phyloP scores from a whole-genome alignment of 2,888 invertebrate genomes.

The Acleris cristana region DNA sequence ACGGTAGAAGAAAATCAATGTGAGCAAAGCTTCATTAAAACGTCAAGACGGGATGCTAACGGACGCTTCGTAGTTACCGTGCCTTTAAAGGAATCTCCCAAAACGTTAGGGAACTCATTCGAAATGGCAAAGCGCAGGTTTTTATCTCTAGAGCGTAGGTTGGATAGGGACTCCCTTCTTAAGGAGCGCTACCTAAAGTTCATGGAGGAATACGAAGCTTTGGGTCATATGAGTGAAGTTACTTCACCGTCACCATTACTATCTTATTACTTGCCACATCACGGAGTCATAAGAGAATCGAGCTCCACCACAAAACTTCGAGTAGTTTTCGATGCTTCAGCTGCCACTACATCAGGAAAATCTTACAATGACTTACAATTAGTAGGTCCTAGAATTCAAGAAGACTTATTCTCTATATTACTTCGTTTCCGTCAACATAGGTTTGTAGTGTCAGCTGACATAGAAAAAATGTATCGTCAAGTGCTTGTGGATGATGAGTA shows the following conservation, averaged over 20 bases:
- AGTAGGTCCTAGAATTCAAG: slow-evolving; percentile 40
- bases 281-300: slow-evolving; percentile 36
- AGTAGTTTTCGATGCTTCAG: slow-evolving; percentile 39
- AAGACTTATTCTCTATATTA: slow-evolving; percentile 38
- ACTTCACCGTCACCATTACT: slow-evolving; percentile 1
- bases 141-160: slow-evolving; percentile 37
- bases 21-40: slow-evolving; percentile 38
- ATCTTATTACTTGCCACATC: slow-evolving; percentile 38
- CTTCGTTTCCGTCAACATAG: slow-evolving; percentile 37
- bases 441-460: slow-evolving; percentile 35
- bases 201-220: slow-evolving; percentile 36
- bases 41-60: slow-evolving; percentile 32
- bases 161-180: slow-evolving; percentile 24
- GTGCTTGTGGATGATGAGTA: slow-evolving; percentile 32
- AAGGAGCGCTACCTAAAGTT: slow-evolving; percentile 35
- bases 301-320: slow-evolving; percentile 38
- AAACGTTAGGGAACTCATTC: slow-evolving; percentile 42
- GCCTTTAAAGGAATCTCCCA: slow-evolving; percentile 39
- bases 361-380: slow-evolving; percentile 39
- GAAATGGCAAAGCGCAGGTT: slow-evolving; percentile 40
- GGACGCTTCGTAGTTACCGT: slow-evolving; percentile 43
- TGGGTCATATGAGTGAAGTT: slow-evolving; percentile 38
- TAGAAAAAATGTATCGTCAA: slow-evolving; percentile 21
- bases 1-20: slow-evolving; percentile 39
- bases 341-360: slow-evolving; percentile 27